Evolutionary conservation across 1,140 invertebrate genomes (phyloP), one percentile per base, ranked within the genome.

Genomic region (Zophobas morio): DNA sequence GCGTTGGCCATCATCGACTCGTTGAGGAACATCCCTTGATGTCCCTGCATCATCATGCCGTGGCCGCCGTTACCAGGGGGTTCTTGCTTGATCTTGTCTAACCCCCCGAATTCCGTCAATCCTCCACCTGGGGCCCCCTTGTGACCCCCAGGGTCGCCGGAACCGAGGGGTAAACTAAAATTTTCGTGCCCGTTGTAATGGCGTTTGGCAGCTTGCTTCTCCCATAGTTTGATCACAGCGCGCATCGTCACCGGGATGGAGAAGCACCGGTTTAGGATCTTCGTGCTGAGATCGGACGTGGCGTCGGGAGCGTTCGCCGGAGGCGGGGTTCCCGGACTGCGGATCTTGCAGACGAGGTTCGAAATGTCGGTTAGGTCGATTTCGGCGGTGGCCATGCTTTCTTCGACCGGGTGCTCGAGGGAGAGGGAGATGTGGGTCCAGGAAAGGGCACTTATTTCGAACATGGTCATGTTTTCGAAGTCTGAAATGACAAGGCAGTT

Each of bases 321-420:
- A 88, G 81, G 81, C 20, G 82, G 81, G 6, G 82, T 80, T n/a
- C 83, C 82, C 1, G 84, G 84, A 78, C 81, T 85, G 85, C 91
- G 89, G 82, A 90, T 84, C 40, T 87, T 87, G 88, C 87, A 97
- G 83, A 85, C 90, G 86, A 87, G 92, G 90, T 84, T 92, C 0
- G 93, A 93, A 6, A 94, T 91, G 82, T 98, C 96, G 6, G 91
- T 90, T 36, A 99, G 86, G 85, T 98, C 94, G 74, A 99, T 88
- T 84, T 98, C 96, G 8, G 95, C 94, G 0, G 96, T 98, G 0
- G 96, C 94, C 90, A 98, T 93, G 75, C 94, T 94, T 85, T 98
- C 96, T 83, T 98, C 95, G 36, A 94, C 88, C 0, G 97, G 97
- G 88, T 99, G 96, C 85, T 98, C 96, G 85, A 99, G 92, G 39